These are phyloP conservation scores for Panagrolaimus sp. DNA, from an alignment of 1,140 invertebrate genomes.

Conservation along the genomic window DNA sequence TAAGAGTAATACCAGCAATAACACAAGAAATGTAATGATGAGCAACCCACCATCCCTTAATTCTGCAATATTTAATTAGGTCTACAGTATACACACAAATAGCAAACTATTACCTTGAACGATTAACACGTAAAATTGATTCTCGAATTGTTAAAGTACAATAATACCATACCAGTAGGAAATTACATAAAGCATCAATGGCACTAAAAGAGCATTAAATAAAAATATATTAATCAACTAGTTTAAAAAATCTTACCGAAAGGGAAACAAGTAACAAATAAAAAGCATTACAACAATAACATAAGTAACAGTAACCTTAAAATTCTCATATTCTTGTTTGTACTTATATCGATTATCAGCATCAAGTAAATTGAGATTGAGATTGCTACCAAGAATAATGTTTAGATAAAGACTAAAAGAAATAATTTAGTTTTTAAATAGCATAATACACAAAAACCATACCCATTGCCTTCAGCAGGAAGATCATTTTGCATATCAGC, in stretches of 20 bases:
- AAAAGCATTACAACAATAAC: conserved; percentile 65
- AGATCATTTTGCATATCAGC: conserved; percentile 47
- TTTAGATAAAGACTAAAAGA: conserved; percentile 35
- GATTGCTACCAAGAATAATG: conserved; percentile 49
- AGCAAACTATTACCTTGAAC: conserved; percentile 62
- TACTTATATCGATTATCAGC: conserved; percentile 63
- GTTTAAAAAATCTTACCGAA: conserved; percentile 16
- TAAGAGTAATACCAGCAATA: conserved; percentile 83
- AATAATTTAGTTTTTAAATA: too few relatives aligned
- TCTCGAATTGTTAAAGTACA: conserved; percentile 97
- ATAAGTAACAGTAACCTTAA: conserved; percentile 86
- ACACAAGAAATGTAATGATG: conserved; percentile 97
- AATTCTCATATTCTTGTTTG: conserved; percentile 97
- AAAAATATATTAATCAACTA: too few relatives aligned
- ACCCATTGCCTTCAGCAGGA: conserved; percentile 48
- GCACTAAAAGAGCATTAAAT: conserved; percentile 66
- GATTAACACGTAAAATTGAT: conserved; percentile 80
- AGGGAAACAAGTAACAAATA: conserved; percentile 42
- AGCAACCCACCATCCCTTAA: conserved; percentile 63
- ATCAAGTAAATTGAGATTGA: conserved; percentile 48
- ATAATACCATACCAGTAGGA: conserved; percentile 97
- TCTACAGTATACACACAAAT: conserved; percentile 9
- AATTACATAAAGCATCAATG: conserved; percentile 86
- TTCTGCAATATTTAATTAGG: conserved; percentile 25
- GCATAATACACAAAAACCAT: conserved; percentile 9